Evolutionary conservation across 2,113 vertebrate species (phyloP).

Genomic region (Stegastes partitus): DNA sequence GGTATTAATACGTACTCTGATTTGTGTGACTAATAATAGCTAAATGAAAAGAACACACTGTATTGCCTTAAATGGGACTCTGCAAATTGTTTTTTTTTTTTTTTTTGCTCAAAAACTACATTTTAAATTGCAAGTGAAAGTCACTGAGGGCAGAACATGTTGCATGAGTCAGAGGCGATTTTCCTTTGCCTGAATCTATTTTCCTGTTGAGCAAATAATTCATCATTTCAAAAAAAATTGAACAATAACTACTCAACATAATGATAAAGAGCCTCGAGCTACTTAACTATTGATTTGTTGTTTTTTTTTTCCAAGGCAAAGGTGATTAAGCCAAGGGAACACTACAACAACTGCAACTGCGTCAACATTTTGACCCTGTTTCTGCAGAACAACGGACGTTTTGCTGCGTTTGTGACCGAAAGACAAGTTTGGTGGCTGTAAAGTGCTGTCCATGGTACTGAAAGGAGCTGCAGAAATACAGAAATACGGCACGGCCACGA

Average conservation of each 20-base stretch:
- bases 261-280: constrained; percentile 44
- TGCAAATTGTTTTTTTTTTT: constrained; percentile 8
- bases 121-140: constrained; percentile 29
- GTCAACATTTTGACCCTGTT: constrained; percentile 33
- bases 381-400: not conserved
- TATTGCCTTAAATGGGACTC: constrained; percentile 22
- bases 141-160: constrained; percentile 26
- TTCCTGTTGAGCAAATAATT: constrained; percentile 36
- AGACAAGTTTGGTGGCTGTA: constrained; percentile 15
- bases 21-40: constrained; percentile 58
- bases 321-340: constrained; percentile 25
- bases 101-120: constrained; percentile 18
- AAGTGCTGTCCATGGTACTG: constrained; percentile 80
- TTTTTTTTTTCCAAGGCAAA: constrained; percentile 9
- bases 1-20: constrained; percentile 34
- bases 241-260: constrained; percentile 47
- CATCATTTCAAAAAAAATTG: not conserved
- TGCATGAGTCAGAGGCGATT: constrained; percentile 29
- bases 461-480: constrained; percentile 30
- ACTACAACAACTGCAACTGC: constrained; percentile 2
- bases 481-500: constrained; percentile 5
- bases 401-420: not conserved
- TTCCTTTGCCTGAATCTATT: constrained; percentile 21
- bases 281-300: constrained; percentile 44
- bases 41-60: constrained; percentile 23